These are phyloP conservation scores for Amazona finschi DNA, from an alignment of 2,797 vertebrate species.

Conservation along the genomic window DNA sequence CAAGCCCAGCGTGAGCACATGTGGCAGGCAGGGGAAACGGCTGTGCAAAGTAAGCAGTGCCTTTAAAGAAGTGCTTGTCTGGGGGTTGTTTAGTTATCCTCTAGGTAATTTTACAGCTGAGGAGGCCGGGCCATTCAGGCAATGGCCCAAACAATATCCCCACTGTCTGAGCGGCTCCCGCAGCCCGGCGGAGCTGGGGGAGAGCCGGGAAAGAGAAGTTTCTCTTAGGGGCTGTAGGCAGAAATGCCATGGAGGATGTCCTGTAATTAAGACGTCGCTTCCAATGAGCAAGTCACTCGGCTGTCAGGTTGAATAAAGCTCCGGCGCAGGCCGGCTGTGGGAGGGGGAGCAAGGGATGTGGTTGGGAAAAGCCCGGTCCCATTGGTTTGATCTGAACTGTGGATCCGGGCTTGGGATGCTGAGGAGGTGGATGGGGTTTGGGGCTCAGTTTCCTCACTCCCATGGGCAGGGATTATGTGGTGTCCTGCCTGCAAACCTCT, in stretches of 20 bases:
- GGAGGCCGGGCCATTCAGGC: constrained; percentile 34
- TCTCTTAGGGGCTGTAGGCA: not conserved
- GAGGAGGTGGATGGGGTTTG: not conserved
- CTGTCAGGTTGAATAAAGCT: constrained; percentile 62
- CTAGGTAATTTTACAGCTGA: constrained; percentile 72
- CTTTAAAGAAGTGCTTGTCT: constrained; percentile 70
- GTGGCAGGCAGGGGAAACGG: constrained; percentile 36
- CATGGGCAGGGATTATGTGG: fast-evolving
- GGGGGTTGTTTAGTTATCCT: constrained; percentile 70
- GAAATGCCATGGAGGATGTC: not conserved
- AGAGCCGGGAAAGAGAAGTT: not conserved
- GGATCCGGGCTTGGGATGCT: not conserved
- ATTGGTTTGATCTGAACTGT: not conserved
- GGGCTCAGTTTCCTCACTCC: fast-evolving
- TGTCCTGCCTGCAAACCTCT: not conserved
- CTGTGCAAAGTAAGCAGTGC: constrained; percentile 57
- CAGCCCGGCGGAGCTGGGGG: not conserved
- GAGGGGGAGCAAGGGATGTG: not conserved
- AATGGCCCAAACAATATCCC: constrained; percentile 65
- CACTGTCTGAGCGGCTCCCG: constrained; percentile 58
- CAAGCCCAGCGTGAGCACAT: not conserved
- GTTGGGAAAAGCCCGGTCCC: not conserved
- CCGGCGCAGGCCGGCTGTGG: not conserved
- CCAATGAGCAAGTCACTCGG: not conserved
- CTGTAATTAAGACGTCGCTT: constrained; percentile 61